These are phyloP conservation scores for Nemoura dubitans DNA, from an alignment of 2,888 invertebrate species.

Conservation along the genomic window DNA sequence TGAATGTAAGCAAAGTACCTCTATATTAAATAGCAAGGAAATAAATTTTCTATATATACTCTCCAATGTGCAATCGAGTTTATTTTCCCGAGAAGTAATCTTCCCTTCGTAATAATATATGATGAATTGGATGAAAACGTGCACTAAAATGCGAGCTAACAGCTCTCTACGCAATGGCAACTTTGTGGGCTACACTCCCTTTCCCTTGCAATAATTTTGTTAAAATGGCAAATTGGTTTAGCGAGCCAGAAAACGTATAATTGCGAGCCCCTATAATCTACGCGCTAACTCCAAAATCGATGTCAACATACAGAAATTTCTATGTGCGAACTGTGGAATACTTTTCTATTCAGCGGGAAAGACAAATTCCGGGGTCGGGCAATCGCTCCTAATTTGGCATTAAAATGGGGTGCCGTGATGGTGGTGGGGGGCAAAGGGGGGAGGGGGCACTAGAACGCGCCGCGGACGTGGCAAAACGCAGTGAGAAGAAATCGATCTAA, in stretches of 20 bases:
- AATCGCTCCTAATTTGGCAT: not conserved
- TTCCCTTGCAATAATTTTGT: not conserved
- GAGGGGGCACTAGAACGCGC: not conserved
- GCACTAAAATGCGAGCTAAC: not conserved
- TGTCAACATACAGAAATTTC: not conserved
- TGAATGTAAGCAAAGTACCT: not conserved
- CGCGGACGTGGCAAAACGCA: not conserved
- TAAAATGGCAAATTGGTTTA: not conserved
- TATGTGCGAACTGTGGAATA: not conserved
- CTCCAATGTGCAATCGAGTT: not conserved
- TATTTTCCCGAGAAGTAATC: not conserved
- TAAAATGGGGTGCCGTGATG: not conserved
- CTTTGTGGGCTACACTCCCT: not conserved
- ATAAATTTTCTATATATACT: not conserved
- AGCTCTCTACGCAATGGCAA: not conserved
- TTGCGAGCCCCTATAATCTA: not conserved
- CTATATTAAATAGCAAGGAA: not conserved
- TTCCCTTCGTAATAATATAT: not conserved
- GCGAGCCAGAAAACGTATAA: not conserved
- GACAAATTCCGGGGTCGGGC: not conserved
- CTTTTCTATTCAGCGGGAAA: not conserved
- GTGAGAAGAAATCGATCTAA: constrained; percentile 4
- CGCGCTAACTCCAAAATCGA: not conserved
- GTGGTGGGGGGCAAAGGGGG: not conserved
- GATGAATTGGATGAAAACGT: not conserved